These are phyloP conservation scores for Molanna angustata DNA, from an alignment of 2,888 invertebrate species.

Conservation along the genomic window DNA sequence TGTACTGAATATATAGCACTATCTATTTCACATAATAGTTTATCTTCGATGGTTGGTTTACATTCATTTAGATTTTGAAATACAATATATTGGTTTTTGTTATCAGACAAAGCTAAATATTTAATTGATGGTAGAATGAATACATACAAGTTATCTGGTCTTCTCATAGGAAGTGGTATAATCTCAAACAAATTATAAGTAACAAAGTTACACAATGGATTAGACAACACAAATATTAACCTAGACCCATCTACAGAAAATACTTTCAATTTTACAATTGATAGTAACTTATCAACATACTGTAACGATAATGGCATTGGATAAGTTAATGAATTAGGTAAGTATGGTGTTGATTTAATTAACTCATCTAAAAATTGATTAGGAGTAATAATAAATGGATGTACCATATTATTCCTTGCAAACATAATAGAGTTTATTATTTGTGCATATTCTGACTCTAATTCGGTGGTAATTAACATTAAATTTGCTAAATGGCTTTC, in stretches of 20 bases:
- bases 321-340: background rate
- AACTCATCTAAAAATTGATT: constrained; percentile 6
- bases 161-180: constrained; percentile 1
- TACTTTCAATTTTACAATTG: background rate
- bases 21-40: background rate
- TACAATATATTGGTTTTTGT: constrained; percentile 1
- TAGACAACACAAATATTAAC: constrained; percentile 5
- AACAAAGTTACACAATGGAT: constrained; percentile 5
- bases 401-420: constrained; percentile 28
- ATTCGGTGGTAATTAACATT: constrained; percentile 24
- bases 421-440: constrained; percentile 28
- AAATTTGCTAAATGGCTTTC: constrained; percentile 27
- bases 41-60: background rate
- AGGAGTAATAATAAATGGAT: constrained; percentile 31
- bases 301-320: background rate
- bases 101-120: constrained; percentile 6
- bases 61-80: constrained; percentile 8
- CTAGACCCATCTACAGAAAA: background rate
- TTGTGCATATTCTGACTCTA: constrained; percentile 22
- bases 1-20: background rate
- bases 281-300: background rate
- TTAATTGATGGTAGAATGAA: constrained; percentile 5
- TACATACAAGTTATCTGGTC: background rate
- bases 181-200: constrained; percentile 5
- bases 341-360: background rate